phyloP scores from a whole-genome alignment of 2,888 invertebrate species.

The Drosophila aldrichi region DNA sequence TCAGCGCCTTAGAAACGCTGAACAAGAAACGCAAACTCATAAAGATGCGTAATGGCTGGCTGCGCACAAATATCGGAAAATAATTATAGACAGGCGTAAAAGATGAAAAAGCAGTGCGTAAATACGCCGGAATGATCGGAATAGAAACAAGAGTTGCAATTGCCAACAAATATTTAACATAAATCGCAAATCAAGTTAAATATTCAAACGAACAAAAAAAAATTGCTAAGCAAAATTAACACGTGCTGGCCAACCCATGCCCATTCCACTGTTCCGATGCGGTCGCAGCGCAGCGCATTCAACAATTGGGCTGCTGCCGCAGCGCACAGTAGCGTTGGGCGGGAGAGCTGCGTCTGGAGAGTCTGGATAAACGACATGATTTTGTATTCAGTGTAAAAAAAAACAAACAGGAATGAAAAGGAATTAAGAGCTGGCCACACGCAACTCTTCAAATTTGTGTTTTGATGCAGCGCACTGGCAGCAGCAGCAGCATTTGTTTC shows the following conservation, averaged over 20 bases:
- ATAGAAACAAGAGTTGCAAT: neutral
- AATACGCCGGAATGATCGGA: neutral
- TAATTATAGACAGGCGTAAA: conserved; percentile 64
- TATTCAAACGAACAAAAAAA: neutral
- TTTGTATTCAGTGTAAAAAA: conserved; percentile 53
- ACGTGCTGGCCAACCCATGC: conserved; percentile 36
- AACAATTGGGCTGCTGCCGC: conserved; percentile 68
- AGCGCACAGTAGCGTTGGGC: neutral
- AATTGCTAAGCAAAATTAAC: conserved; percentile 29
- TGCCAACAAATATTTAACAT: no score
- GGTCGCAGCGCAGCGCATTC: conserved; percentile 66
- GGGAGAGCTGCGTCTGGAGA: conserved; percentile 28
- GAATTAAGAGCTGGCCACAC: conserved; percentile 34
- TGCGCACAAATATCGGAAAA: conserved; percentile 85
- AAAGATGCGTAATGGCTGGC: conserved; percentile 84
- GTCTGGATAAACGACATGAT: conserved; percentile 71
- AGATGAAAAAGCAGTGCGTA: conserved; percentile 1
- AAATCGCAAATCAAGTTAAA: conserved; percentile 5
- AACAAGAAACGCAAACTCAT: conserved; percentile 70
- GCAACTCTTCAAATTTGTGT: conserved; percentile 23
- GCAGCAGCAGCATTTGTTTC: conserved; percentile 20
- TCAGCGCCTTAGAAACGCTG: conserved; percentile 28
- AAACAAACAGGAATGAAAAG: conserved; percentile 5
- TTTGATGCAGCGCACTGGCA: conserved; percentile 30
- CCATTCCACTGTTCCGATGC: conserved; percentile 30